These are phyloP conservation scores for Smittia aterrima DNA, from an alignment of 2,888 invertebrate species.

Conservation along the genomic window DNA sequence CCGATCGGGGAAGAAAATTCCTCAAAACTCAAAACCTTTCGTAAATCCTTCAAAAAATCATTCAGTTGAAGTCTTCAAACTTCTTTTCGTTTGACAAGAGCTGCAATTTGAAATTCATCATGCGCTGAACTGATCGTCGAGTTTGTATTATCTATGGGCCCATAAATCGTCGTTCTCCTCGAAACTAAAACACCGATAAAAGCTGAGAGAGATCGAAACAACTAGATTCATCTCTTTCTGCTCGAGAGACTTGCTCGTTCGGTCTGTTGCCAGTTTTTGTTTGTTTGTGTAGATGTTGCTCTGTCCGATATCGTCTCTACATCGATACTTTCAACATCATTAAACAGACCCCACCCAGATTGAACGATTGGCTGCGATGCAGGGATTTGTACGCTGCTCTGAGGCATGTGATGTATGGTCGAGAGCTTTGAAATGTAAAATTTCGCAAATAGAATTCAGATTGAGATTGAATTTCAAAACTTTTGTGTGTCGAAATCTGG, in stretches of 20 bases:
- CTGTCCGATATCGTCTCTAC: constrained; percentile 6
- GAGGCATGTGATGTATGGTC: background rate
- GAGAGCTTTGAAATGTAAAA: too few relatives aligned
- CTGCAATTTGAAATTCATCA: constrained; percentile 14
- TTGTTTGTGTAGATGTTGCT: background rate
- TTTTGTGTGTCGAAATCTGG: too few relatives aligned
- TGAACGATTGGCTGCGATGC: background rate
- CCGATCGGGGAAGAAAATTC: background rate
- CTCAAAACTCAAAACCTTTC: background rate
- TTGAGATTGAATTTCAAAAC: too few relatives aligned
- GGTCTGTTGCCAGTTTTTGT: constrained; percentile 28
- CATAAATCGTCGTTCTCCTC: constrained; percentile 5
- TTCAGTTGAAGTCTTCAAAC: constrained; percentile 1
- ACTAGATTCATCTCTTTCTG: constrained; percentile 31
- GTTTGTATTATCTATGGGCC: too few relatives aligned
- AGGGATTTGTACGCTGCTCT: background rate
- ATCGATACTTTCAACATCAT: background rate
- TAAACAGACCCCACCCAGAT: constrained; percentile 15
- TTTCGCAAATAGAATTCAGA: too few relatives aligned
- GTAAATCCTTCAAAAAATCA: constrained; percentile 16
- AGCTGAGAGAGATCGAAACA: background rate
- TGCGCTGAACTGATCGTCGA: background rate
- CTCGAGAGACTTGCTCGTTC: background rate
- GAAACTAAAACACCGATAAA: background rate
- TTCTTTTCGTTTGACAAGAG: background rate